Conservation (phyloP, 2,113 vertebrate species). For the Xiphias gladius region DNA sequence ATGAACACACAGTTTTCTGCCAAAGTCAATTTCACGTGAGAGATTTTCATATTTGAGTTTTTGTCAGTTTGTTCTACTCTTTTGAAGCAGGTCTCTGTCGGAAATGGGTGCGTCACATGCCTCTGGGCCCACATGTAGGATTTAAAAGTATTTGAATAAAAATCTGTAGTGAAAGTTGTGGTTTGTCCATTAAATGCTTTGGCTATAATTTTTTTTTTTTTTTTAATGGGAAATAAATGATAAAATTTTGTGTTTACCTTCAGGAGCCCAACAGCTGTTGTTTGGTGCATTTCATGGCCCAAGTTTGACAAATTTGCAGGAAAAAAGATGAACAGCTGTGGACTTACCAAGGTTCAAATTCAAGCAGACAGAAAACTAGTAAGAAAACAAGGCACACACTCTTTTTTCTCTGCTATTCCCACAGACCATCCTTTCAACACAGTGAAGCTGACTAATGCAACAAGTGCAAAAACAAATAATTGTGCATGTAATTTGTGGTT, state of each 20-base stretch:
- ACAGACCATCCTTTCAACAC: not conserved
- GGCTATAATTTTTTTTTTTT: not conserved
- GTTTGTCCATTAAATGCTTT: not conserved
- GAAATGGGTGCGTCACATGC: too few species aligned
- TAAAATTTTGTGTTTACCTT: not conserved
- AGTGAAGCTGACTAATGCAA: not conserved
- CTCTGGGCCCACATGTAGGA: not conserved
- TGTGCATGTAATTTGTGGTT: not conserved
- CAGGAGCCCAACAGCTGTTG: not conserved
- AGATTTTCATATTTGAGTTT: not conserved
- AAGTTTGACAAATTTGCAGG: not conserved
- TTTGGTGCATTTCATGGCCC: not conserved
- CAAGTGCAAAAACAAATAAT: not conserved
- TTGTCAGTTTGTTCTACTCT: not conserved
- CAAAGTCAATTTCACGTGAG: too few species aligned
- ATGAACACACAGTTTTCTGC: not conserved
- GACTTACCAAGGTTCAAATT: not conserved
- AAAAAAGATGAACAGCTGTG: not conserved
- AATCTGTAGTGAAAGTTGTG: too few species aligned
- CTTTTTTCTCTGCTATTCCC: not conserved
- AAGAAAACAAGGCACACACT: not conserved
- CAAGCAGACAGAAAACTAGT: not conserved
- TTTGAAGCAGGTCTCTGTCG: too few species aligned
- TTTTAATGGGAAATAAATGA: not conserved
- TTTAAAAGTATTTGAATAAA: not conserved